Percentiles rank a stretch among this genome's conserved stretches.
phyloP scores from a whole-genome alignment of 2,797 vertebrate genomes.

The Borostomias antarcticus region DNA sequence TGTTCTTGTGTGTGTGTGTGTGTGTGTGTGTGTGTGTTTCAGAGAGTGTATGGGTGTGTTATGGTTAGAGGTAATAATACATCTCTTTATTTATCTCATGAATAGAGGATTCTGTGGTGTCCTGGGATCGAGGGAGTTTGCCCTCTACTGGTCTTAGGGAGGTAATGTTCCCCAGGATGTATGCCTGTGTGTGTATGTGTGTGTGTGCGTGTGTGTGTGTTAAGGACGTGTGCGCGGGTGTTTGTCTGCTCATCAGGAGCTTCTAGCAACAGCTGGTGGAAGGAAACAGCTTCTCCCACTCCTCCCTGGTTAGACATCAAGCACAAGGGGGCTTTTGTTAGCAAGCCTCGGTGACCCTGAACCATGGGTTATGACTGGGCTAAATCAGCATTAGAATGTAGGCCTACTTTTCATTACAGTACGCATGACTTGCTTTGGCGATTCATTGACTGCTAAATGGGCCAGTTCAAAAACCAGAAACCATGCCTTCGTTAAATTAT shows the following conservation, averaged over 20 bases:
- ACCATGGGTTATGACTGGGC: not conserved
- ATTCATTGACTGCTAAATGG: too few relatives aligned
- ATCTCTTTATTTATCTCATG: conserved; percentile 75
- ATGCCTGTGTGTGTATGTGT: not conserved
- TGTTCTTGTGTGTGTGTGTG: not conserved
- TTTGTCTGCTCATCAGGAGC: conserved; percentile 6
- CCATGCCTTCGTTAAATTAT: not conserved
- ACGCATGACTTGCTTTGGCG: too few relatives aligned
- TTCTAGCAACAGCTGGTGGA: conserved; percentile 7
- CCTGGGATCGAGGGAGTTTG: conserved; percentile 46
- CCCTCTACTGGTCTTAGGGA: conserved; percentile 74
- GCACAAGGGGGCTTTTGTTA: not conserved
- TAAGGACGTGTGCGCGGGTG: not conserved
- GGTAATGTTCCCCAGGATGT: too few relatives aligned
- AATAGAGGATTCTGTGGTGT: conserved; percentile 58
- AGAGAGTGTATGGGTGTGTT: conserved; percentile 35
- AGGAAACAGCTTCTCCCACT: conserved; percentile 6
- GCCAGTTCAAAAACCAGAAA: too few relatives aligned
- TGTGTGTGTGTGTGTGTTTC: conserved; percentile 2
- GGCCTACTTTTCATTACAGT: too few relatives aligned
- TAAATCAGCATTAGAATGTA: too few relatives aligned
- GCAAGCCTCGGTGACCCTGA: too few relatives aligned
- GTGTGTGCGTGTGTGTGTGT: not conserved
- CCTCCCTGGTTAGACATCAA: not conserved
- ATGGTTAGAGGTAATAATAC: conserved; percentile 83